Evolutionary conservation across 30 jellyfish, hydroid and myxozoan genomes (phyloP).

Genomic region (Aurelia aurita complex sp. Pacific): DNA sequence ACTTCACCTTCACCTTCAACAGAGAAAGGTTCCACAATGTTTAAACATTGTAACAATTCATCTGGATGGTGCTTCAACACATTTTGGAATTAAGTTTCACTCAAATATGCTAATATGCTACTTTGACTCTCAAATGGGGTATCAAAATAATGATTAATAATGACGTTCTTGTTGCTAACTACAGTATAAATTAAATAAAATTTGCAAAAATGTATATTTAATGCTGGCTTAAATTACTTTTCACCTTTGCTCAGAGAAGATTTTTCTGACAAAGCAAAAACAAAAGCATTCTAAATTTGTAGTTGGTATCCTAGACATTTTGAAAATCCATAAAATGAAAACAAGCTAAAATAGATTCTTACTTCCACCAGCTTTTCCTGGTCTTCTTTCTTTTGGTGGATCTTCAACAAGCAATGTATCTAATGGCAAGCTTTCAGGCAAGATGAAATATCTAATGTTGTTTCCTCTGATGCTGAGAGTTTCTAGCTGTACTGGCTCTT

Average conservation of each 20-base stretch:
- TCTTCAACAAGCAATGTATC: slow-evolving; percentile 98
- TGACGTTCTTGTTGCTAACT: neutral
- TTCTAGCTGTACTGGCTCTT: slow-evolving; percentile 95
- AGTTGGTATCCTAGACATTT: too few species aligned
- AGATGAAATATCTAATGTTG: slow-evolving; percentile 94
- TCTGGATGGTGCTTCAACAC: too few species aligned
- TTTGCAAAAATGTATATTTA: too few species aligned
- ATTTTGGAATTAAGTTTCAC: too few species aligned
- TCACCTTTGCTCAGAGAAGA: neutral
- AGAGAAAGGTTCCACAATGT: too few species aligned
- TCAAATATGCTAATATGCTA: too few species aligned
- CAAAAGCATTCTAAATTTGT: neutral
- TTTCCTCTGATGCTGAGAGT: slow-evolving; percentile 96
- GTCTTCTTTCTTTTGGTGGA: slow-evolving; percentile 85
- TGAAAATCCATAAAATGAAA: too few species aligned
- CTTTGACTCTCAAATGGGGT: neutral
- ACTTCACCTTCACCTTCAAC: too few species aligned
- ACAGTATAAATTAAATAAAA: neutral
- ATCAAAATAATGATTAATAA: neutral
- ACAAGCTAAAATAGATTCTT: neutral
- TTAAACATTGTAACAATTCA: too few species aligned
- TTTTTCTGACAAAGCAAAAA: too few species aligned
- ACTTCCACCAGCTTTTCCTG: slow-evolving; percentile 80
- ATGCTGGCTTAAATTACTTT: neutral
- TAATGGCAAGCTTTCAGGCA: slow-evolving; percentile 97